Conservation (phyloP, 23 tunicate species). For the Styela plicata region DNA sequence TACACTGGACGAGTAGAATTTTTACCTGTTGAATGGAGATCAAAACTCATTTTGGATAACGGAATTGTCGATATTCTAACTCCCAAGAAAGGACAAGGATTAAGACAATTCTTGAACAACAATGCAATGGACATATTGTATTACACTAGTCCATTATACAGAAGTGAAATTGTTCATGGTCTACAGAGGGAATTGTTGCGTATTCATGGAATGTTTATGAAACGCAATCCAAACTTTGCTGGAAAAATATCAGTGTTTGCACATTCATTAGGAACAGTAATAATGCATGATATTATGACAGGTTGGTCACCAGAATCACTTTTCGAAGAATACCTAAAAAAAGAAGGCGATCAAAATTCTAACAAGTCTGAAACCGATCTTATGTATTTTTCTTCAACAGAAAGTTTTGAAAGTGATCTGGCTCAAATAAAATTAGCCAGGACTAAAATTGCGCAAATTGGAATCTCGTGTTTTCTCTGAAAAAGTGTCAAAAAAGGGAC, state of each 20-base stretch:
- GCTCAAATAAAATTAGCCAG: not conserved
- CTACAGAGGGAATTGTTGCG: slow-evolving; percentile 49
- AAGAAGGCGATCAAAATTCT: not conserved
- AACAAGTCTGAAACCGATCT: not conserved
- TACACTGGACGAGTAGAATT: slow-evolving; percentile 54
- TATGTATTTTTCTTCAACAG: not conserved
- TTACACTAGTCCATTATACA: slow-evolving; percentile 73
- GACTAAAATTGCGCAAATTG: not conserved
- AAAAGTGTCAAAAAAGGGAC: not conserved
- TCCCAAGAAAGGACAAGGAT: slow-evolving; percentile 64
- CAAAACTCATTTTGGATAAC: slow-evolving; percentile 58
- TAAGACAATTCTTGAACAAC: slow-evolving; percentile 73
- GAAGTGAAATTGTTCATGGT: slow-evolving; percentile 58
- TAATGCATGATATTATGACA: slow-evolving; percentile 78
- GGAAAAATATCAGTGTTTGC: slow-evolving; percentile 80
- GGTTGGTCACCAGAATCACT: slow-evolving; percentile 37
- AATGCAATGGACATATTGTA: slow-evolving; percentile 83
- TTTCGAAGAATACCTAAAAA: slow-evolving; percentile 13
- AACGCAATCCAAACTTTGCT: slow-evolving; percentile 55
- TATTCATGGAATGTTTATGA: slow-evolving; percentile 44
- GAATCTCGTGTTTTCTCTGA: not conserved
- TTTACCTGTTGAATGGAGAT: slow-evolving; percentile 90
- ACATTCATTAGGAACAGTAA: slow-evolving; percentile 79
- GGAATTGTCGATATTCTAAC: slow-evolving; percentile 71
- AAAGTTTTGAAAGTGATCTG: not conserved